Evolutionary conservation across 2,888 invertebrate genomes (phyloP), one percentile per base, ranked within the genome.

Genomic region (Ligdia adustata): DNA sequence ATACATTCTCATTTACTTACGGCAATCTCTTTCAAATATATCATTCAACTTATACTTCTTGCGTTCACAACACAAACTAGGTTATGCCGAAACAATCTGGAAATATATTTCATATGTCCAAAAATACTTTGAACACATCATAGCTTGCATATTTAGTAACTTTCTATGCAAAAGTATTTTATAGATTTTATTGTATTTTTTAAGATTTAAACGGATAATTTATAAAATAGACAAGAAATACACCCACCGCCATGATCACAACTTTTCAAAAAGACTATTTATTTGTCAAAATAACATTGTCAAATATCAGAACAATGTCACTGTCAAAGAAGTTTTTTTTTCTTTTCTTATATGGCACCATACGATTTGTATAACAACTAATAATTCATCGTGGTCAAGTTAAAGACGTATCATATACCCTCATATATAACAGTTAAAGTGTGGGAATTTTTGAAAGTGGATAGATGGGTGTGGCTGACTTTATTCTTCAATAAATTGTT

Each of bases 181-280:
- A 12, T 0, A 38, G 4, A 28, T 42, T 15, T 29, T n/a, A 3
- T 2, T 15, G 3, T 13, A 52, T 52, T 55, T 44, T 27, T 55
- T 64, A 56, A 39, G 88, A 89, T 89, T 80, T 43, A 49, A 53
- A 60, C 48, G 57, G 88, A 87, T 88, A 22, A 84, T 84, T 70
- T 58, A 59, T 57, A 66, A 57, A 46, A 66, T 54, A 58, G 57
- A 61, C 65, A 58, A 45, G 50, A 67, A 78, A 76, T 79, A 80
- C 80, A 90, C 89, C 81, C 81, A 90, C 89, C 89, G 85, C 88
- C 89, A 90, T 90, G 87, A 72, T 76, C 65, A 80, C 79, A 76
- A 80, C 71, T 80, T 82, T 71, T 71, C 66, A 71, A 89, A 87
- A 68, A 64, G 60, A 68, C 7, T 16, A 7, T 6, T 18, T 11